Base-by-base conservation (phyloP, 2,797 vertebrate species). In the Hozukius guyotensis region DNA sequence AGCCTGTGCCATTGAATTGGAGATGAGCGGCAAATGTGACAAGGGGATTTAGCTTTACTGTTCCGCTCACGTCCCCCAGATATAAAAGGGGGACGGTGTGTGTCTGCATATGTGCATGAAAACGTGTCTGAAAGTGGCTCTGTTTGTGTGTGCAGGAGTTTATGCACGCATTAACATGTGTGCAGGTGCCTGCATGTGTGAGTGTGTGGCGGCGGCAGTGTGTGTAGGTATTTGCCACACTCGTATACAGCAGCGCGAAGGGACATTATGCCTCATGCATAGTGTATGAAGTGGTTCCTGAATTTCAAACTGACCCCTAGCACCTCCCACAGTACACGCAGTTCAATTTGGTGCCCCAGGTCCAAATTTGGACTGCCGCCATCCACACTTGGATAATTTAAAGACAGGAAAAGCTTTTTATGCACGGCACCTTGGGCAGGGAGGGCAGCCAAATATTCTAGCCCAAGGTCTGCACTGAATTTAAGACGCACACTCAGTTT, bases 21-120 rank as follows among this genome's bases (percentile, higher is more conserved):
- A 94, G 92, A 93, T 92, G 91, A 94, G 91, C 84, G 46, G 86
- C 81, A 82, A 92, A 92, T 88, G 90, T 83, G 87, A 93, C 89
- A 80, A 89, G 85, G 81, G 90, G 90, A 86, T 91, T 93, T 90
- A 89, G 83, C 82, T 90, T 93, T 87, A 83, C 87, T 82, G 79
- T 88, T 93, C 90, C 71, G 31, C 90, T 92, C 89, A 89, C 84
- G 83, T 93, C 74, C 85, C 86, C 5, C 38, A 78, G 65, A 84
- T 77, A 85, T 81, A 87, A 92, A 49, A 88, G 74, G 77, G 80
- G 68, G 83, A 75, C 72, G 52, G 77, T 52, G 83, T 83, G 82
- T 77, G 84, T 83, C 72, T 84, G 83, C 32, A 31, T 79, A 72
- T 59, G 80, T 68, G 84, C 71, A 61, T 74, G 42, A 76, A 81